Evolutionary conservation across 1,140 invertebrate species (phyloP).

Genomic region (Babylonia areolata): DNA sequence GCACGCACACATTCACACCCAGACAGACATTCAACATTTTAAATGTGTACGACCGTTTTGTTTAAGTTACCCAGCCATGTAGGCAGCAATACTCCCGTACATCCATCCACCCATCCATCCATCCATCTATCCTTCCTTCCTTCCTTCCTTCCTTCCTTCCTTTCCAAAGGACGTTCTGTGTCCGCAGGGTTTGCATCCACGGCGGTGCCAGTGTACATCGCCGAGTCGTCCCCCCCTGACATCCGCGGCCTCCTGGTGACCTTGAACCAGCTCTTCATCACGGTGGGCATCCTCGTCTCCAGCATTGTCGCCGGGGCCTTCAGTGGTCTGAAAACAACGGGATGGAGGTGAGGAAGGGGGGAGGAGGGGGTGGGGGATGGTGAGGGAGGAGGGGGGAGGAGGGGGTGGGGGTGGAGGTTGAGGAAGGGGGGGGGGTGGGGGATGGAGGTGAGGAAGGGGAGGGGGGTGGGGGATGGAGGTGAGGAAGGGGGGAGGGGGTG

Average conservation of each 20-base stretch:
- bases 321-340: slow-evolving; percentile 65
- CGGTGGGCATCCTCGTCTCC: slow-evolving; percentile 79
- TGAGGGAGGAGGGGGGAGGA: neutral
- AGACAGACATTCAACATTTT: too few species aligned
- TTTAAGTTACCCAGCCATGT: too few species aligned
- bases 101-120: too few species aligned
- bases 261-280: slow-evolving; percentile 80
- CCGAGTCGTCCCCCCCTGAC: slow-evolving; percentile 78
- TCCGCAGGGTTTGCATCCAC: slow-evolving; percentile 80
- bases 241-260: slow-evolving; percentile 80
- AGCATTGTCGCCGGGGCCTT: slow-evolving; percentile 79
- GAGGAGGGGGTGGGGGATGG: neutral
- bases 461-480: neutral
- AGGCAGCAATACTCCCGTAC: too few species aligned
- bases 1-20: too few species aligned
- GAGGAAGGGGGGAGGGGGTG: too few species aligned
- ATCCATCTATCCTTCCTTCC: too few species aligned
- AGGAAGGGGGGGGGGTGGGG: neutral
- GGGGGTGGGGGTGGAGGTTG: neutral
- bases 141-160: too few species aligned
- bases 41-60: too few species aligned
- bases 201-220: slow-evolving; percentile 81
- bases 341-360: slow-evolving; percentile 62
- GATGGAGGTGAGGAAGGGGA: neutral
- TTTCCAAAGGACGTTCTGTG: too few species aligned